Conservation (phyloP, 1,140 invertebrate species). For the Hycleus cichorii region DNA sequence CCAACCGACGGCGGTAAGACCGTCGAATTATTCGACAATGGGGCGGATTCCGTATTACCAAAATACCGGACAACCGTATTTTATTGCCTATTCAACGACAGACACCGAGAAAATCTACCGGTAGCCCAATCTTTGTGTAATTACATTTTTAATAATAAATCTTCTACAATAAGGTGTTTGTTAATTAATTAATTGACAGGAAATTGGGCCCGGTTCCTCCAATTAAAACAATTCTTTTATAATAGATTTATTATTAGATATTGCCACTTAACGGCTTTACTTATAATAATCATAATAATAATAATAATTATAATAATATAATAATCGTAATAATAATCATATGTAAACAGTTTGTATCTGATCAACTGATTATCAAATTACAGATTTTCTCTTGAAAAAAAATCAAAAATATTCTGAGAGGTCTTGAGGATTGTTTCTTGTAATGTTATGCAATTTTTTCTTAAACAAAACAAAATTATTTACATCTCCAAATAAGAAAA, state of each 20-base stretch:
- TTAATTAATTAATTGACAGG: neutral
- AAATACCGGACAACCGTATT: conserved; percentile 33
- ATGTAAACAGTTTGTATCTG: conserved; percentile 32
- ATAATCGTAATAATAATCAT: conserved; percentile 26
- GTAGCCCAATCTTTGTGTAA: conserved; percentile 19
- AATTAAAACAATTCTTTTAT: conserved; percentile 20
- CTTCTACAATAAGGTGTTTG: neutral
- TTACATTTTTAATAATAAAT: neutral
- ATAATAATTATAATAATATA: too few relatives aligned
- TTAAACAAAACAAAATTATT: conserved; percentile 2
- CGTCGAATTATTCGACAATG: conserved; percentile 42
- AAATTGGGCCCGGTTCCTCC: neutral
- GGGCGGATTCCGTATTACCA: conserved; percentile 40
- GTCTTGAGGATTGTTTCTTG: too few relatives aligned
- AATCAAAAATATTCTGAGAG: conserved; percentile 12
- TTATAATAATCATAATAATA: conserved; percentile 22
- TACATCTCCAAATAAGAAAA: conserved; percentile 1
- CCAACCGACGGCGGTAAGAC: conserved; percentile 42
- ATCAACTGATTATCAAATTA: conserved; percentile 23
- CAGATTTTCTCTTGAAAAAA: too few relatives aligned
- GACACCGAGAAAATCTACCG: conserved; percentile 40
- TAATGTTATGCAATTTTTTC: neutral
- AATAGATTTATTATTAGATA: conserved; percentile 31
- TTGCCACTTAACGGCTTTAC: conserved; percentile 28
- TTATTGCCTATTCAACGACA: conserved; percentile 32